Evolutionary conservation across 1,140 invertebrate species (phyloP), one percentile per base, ranked within the genome.

Genomic region (Grapholita molesta): DNA sequence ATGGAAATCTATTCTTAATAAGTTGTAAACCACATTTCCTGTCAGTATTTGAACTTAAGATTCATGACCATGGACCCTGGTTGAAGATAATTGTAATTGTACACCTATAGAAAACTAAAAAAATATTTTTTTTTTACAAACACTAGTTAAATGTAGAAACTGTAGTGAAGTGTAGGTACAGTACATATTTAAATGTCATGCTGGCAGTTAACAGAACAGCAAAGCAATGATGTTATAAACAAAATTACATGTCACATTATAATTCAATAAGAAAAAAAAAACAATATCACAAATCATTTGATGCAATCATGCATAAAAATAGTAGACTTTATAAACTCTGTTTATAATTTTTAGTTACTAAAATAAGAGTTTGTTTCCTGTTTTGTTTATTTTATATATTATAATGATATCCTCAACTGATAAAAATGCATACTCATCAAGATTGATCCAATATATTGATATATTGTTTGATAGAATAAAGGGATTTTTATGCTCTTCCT

Each of bases 221-320:
- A 12, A 61, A 61, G 55, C 55, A 61, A 61, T 61, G 55, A 61
- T 61, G 55, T 61, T 61, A 61, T 61, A n/a, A n/a, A 61, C 55
- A 61, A 61, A 61, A 30, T 61, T 25, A 57, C 55, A 32, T 28
- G n/a, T 61, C 55, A 61, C 55, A 30, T 3, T 28, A 15, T 61
- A 61, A 28, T 32, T 28, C 15, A 61, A 48, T 61, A 23, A 61
- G 30, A 25, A 28, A 61, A 61, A 25, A 28, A 61, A 15, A 57
- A 61, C 55, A 55, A 57, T n/a, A 57, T 61, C 55, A 61, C 24
- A 61, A 61, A 61, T 61, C n/a, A 48, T 21, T 48, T 28, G 25
- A 61, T 61, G 55, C 55, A 61, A 32, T 66, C 35, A 66, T 42
- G 24, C 64, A 38, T 21, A 38, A 9, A 66, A 66, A 33, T 23